phyloP scores from a whole-genome alignment of 2,797 vertebrate species.

The Xenentodon cancila region DNA sequence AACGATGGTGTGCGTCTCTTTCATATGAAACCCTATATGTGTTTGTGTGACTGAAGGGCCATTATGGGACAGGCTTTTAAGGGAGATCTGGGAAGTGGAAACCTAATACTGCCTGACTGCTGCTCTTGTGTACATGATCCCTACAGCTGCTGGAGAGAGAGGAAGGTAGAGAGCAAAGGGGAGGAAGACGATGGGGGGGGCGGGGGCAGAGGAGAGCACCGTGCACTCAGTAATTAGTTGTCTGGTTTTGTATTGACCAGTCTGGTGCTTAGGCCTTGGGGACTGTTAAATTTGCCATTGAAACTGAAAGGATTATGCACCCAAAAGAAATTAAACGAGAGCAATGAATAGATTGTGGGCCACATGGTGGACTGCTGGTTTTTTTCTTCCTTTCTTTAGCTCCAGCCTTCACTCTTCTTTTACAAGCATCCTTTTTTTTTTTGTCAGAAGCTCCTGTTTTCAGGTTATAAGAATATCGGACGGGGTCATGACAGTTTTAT shows the following conservation, averaged over 20 bases:
- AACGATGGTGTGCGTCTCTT: slow-evolving; percentile 51
- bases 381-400: slow-evolving; percentile 16
- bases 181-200: slow-evolving; percentile 30
- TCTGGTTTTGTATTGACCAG: slow-evolving; percentile 89
- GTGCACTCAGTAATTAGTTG: slow-evolving; percentile 85
- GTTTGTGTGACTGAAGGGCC: slow-evolving; percentile 82
- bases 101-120: slow-evolving; percentile 80
- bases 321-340: slow-evolving; percentile 85
- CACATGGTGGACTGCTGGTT: slow-evolving; percentile 63
- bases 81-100: slow-evolving; percentile 82
- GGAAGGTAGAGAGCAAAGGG: slow-evolving; percentile 26
- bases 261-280: slow-evolving; percentile 84
- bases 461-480: slow-evolving; percentile 35
- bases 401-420: slow-evolving; percentile 21
- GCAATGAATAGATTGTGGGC: slow-evolving; percentile 84
- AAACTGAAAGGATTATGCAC: slow-evolving; percentile 85
- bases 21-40: slow-evolving; percentile 70
- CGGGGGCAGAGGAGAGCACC: slow-evolving; percentile 60
- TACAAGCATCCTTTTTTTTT: slow-evolving; percentile 37
- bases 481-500: slow-evolving; percentile 44
- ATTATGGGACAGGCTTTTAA: slow-evolving; percentile 85
- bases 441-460: slow-evolving; percentile 36
- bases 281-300: slow-evolving; percentile 87
- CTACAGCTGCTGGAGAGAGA: slow-evolving; percentile 73
- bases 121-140: slow-evolving; percentile 80